Percentiles rank a stretch among this genome's conserved stretches.
These are phyloP conservation scores for Melinaea menophilus DNA, from an alignment of 2,888 invertebrate genomes.

Conservation along the genomic window DNA sequence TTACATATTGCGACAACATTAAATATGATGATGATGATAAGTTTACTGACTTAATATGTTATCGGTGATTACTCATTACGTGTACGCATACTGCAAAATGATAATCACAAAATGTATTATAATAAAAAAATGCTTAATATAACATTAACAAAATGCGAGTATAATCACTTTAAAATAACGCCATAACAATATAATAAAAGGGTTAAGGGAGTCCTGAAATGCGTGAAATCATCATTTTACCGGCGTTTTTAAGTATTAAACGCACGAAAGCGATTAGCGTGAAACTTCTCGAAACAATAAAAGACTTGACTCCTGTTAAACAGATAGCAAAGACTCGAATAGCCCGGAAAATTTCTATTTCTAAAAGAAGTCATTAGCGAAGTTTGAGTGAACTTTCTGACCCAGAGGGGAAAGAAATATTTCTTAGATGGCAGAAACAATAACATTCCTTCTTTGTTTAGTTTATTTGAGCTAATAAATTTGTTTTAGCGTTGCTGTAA, in stretches of 20 bases:
- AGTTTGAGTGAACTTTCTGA: constrained; percentile 60
- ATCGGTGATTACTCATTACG: too few species aligned
- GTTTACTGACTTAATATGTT: too few species aligned
- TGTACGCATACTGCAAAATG: too few species aligned
- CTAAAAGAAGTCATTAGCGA: constrained; percentile 72
- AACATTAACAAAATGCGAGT: background rate
- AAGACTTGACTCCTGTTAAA: constrained; percentile 60
- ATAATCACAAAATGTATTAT: too few species aligned
- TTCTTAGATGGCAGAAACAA: constrained; percentile 52
- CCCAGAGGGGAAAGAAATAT: constrained; percentile 65
- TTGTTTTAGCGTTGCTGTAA: constrained; percentile 15
- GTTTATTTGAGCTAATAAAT: constrained; percentile 27
- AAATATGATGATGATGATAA: too few species aligned
- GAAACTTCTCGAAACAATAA: constrained; percentile 48
- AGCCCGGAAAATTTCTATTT: constrained; percentile 59
- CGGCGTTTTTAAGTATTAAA: constrained; percentile 35
- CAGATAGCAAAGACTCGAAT: constrained; percentile 62
- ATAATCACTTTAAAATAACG: constrained; percentile 5
- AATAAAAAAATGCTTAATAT: too few species aligned
- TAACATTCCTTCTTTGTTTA: constrained; percentile 59
- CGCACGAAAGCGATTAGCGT: constrained; percentile 40
- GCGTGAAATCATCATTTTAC: constrained; percentile 27
- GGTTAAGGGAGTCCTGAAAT: constrained; percentile 20
- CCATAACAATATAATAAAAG: constrained; percentile 18
- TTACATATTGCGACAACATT: too few species aligned